A percentile compares a stretch with the other conserved stretches of the same genome.
phyloP scores from a whole-genome alignment of 2,113 vertebrate genomes.

The Herpetotheres cachinnans region DNA sequence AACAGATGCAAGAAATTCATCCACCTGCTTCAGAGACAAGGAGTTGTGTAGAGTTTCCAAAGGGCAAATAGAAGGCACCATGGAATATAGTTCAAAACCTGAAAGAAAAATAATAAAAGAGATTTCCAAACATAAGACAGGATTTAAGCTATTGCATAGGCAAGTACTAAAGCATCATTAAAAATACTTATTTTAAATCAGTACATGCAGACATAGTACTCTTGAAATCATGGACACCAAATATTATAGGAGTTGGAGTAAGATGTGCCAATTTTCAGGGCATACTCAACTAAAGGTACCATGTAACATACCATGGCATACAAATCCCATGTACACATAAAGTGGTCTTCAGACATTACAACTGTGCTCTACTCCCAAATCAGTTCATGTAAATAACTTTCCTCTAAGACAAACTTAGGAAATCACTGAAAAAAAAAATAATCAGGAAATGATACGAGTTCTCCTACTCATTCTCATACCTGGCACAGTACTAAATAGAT shows the following conservation, averaged over 20 bases:
- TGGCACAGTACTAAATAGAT: background rate
- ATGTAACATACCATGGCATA: background rate
- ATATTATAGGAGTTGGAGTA: slow-evolving; percentile 25
- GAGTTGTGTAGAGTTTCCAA: slow-evolving; percentile 91
- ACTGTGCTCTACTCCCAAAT: background rate
- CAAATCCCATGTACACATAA: background rate
- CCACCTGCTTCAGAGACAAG: slow-evolving; percentile 89
- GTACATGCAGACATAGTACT: slow-evolving; percentile 26
- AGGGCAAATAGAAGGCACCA: slow-evolving; percentile 92
- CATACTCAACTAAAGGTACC: slow-evolving; percentile 2
- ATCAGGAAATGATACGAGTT: background rate
- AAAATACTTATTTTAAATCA: background rate
- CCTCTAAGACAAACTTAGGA: background rate
- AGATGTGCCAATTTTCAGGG: background rate
- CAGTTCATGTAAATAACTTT: background rate
- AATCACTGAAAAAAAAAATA: background rate
- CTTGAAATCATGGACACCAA: slow-evolving; percentile 41
- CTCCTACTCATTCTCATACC: background rate
- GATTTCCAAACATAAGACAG: slow-evolving; percentile 28
- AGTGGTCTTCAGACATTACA: background rate
- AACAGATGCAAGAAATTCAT: slow-evolving; percentile 87
- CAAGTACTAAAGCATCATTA: background rate
- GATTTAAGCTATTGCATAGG: background rate
- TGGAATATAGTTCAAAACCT: slow-evolving; percentile 91
- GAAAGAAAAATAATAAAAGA: slow-evolving; percentile 40